phyloP scores from a whole-genome alignment of 2,113 vertebrate species.

The Carassius auratus region DNA sequence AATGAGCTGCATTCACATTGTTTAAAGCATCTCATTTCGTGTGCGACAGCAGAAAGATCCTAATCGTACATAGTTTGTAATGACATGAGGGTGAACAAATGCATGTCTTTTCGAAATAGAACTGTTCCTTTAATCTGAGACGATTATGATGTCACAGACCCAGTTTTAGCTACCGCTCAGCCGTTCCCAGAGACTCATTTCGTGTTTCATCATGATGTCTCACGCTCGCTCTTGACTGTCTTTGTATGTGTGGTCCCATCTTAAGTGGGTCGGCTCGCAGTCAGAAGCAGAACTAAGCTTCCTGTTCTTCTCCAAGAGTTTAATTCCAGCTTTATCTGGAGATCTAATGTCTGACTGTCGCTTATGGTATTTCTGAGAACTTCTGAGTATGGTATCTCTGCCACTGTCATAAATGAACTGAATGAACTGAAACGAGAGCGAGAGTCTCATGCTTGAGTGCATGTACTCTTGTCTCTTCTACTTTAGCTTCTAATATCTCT shows the following conservation, averaged over 20 bases:
- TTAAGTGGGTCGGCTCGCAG: neutral
- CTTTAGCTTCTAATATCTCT: neutral
- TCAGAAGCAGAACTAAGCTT: conserved; percentile 12
- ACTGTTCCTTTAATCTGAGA: neutral
- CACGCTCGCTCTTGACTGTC: neutral
- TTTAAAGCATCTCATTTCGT: neutral
- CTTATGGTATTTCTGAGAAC: neutral
- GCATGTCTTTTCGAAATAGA: no score
- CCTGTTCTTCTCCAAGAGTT: conserved; percentile 10
- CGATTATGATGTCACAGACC: neutral
- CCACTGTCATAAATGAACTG: conserved; percentile 21
- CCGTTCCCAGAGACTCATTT: neutral
- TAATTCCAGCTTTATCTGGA: conserved; percentile 26
- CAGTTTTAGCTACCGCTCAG: conserved; percentile 9
- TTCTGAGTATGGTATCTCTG: neutral
- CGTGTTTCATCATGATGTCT: conserved; percentile 11
- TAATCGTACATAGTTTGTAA: neutral
- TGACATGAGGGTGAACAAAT: neutral
- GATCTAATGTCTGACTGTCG: conserved; percentile 21
- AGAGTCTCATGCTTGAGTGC: conserved; percentile 18
- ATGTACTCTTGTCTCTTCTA: conserved; percentile 18
- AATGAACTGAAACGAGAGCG: conserved; percentile 31
- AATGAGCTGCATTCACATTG: neutral
- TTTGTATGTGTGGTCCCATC: neutral
- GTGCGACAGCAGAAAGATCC: neutral